Evolutionary conservation across 2,113 vertebrate genomes (phyloP).

Genomic region (Otus sunia): DNA sequence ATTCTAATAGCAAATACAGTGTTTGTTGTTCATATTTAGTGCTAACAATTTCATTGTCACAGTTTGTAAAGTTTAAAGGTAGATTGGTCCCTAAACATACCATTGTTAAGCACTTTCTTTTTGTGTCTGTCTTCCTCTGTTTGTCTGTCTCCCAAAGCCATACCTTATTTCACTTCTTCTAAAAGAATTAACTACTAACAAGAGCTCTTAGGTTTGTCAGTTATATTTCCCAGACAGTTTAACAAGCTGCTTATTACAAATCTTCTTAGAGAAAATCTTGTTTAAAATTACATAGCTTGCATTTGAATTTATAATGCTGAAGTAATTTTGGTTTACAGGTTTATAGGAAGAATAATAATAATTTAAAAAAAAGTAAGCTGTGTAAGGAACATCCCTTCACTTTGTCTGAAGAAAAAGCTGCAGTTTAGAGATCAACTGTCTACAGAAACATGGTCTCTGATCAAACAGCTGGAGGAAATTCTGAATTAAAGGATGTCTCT

Average conservation of each 20-base stretch:
- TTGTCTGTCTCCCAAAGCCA: background rate
- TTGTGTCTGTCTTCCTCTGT: background rate
- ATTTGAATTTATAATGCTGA: background rate
- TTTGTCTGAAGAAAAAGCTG: background rate
- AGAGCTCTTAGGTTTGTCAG: background rate
- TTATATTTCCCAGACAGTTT: background rate
- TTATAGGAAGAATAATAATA: background rate
- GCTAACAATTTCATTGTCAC: background rate
- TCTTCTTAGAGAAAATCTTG: conserved; percentile 35
- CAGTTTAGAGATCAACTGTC: background rate
- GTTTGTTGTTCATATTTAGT: background rate
- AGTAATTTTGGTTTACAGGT: background rate
- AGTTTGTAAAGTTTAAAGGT: background rate
- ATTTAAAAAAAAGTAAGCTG: background rate
- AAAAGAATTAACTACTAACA: conserved; percentile 10
- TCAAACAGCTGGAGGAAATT: conserved; percentile 23
- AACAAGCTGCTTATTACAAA: conserved; percentile 29
- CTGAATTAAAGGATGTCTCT: background rate
- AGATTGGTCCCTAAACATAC: background rate
- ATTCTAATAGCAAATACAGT: background rate
- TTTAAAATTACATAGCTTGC: conserved; percentile 27
- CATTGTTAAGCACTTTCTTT: background rate
- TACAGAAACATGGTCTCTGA: background rate
- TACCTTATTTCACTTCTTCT: background rate
- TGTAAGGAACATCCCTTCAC: background rate